These are phyloP conservation scores for Phainopepla nitens DNA, from an alignment of 2,113 vertebrate species.

Conservation along the genomic window DNA sequence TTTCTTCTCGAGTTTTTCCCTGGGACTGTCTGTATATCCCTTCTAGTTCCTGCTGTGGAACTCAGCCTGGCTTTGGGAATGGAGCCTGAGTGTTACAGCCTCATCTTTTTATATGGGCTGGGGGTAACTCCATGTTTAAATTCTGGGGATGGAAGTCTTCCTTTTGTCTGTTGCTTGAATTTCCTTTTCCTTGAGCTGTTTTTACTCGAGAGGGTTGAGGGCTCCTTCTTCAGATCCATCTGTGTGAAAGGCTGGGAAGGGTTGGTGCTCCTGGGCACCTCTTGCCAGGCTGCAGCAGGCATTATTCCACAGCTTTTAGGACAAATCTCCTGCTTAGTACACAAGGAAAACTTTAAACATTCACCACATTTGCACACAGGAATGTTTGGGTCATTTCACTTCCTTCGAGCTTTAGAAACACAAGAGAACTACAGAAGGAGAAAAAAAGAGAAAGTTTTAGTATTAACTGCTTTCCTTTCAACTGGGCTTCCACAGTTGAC, in stretches of 20 bases:
- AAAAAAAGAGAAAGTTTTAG: background rate
- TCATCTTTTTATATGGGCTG: background rate
- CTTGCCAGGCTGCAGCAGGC: accelerated
- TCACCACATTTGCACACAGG: background rate
- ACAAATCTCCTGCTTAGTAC: background rate
- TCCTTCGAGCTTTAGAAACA: background rate
- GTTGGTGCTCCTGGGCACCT: background rate
- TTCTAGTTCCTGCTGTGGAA: background rate
- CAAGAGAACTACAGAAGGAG: background rate
- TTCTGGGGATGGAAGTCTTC: background rate
- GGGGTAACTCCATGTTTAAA: background rate
- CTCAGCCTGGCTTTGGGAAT: background rate
- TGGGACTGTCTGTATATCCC: background rate
- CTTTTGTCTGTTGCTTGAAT: background rate
- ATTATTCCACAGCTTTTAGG: background rate
- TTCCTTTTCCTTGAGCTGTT: background rate
- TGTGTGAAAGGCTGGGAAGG: background rate
- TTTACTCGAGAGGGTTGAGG: background rate
- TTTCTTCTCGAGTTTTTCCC: background rate
- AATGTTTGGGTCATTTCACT: background rate
- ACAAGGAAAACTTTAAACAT: background rate
- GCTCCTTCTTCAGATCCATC: background rate
- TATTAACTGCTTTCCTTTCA: background rate
- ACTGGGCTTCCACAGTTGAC: background rate
- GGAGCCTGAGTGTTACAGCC: background rate